A percentile compares a stretch with the other conserved stretches of the same genome.
Conservation (phyloP, 2,113 vertebrate genomes). For the Rhinopithecus roxellana region DNA sequence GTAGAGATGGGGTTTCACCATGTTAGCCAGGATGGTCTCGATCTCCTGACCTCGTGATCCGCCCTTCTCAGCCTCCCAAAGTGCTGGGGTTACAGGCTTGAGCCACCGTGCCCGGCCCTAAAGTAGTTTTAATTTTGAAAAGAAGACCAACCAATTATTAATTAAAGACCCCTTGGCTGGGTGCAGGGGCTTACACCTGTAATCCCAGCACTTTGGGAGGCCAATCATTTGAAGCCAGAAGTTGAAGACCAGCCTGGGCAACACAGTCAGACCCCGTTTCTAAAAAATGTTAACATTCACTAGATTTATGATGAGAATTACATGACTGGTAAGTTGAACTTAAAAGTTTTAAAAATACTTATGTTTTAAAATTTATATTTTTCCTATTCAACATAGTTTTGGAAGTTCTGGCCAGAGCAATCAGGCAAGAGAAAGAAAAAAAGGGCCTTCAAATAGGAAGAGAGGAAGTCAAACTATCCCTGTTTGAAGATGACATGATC, state of each 20-base stretch:
- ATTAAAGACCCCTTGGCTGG: background rate
- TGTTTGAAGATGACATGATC: too few species aligned
- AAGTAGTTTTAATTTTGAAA: slow-evolving; percentile 1
- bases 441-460: too few species aligned
- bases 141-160: background rate
- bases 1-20: too few species aligned
- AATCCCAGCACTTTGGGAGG: background rate
- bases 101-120: background rate
- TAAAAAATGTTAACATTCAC: background rate
- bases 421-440: too few species aligned
- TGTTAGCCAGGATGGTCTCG: too few species aligned
- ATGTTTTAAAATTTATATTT: too few species aligned
- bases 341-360: background rate
- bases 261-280: background rate
- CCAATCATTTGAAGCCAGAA: background rate
- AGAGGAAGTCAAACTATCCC: too few species aligned
- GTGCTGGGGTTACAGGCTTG: too few species aligned
- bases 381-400: too few species aligned
- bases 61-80: too few species aligned
- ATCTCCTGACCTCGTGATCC: too few species aligned
- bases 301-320: background rate
- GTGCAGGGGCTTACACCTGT: background rate
- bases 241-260: background rate
- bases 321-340: background rate
- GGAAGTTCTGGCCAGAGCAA: too few species aligned